Percentiles rank a stretch among this genome's conserved stretches.
These are phyloP conservation scores for Cynopterus brachyotis DNA, from an alignment of 2,113 vertebrate species.

Conservation along the genomic window DNA sequence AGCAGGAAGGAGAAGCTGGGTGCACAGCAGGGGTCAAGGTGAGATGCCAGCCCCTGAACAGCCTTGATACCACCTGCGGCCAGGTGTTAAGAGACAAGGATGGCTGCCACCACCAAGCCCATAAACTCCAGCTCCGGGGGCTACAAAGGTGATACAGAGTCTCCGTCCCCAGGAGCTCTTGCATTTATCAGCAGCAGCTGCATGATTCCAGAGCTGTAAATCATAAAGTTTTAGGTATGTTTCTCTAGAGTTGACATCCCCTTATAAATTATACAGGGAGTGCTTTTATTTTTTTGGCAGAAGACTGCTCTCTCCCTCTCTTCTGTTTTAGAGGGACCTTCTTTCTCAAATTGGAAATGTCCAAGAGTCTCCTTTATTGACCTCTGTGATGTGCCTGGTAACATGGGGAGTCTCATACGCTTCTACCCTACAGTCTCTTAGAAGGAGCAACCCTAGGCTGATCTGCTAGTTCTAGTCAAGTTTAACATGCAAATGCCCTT, in stretches of 20 bases:
- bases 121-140: not conserved
- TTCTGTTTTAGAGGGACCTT: conserved; percentile 60
- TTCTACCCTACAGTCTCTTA: fast-evolving
- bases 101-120: not conserved
- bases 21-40: fast-evolving
- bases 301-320: not conserved
- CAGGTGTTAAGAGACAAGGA: not conserved
- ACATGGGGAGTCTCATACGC: fast-evolving
- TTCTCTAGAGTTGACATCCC: conserved; percentile 50
- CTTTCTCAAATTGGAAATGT: not conserved
- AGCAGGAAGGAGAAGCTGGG: not conserved
- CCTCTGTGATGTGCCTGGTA: not conserved
- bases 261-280: conserved; percentile 62
- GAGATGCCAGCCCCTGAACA: fast-evolving
- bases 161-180: not conserved
- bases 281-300: conserved; percentile 16
- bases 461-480: not conserved
- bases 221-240: conserved; percentile 54
- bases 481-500: not conserved
- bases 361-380: not conserved
- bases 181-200: conserved; percentile 43
- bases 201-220: not conserved
- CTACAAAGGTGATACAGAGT: conserved; percentile 20
- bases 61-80: not conserved
- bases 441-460: fast-evolving